Conservation (phyloP, 2,797 vertebrate species). For the Pempheris klunzingeri region DNA sequence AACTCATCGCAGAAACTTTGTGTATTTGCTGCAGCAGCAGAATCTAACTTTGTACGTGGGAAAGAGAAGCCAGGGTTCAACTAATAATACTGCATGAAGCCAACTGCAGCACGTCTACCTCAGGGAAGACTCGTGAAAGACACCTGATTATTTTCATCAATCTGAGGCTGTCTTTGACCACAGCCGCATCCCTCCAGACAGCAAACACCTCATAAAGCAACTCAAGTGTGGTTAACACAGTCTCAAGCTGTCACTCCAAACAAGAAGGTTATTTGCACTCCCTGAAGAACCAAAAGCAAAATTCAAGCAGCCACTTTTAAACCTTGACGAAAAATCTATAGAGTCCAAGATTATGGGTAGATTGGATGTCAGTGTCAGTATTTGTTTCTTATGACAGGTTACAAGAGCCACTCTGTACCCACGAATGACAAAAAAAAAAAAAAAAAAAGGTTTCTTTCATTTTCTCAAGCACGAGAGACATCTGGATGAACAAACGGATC, state of each 20-base stretch:
- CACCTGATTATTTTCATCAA: constrained; percentile 21
- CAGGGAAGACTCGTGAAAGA: constrained; percentile 1
- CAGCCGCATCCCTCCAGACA: constrained; percentile 18
- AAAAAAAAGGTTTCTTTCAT: constrained; percentile 27
- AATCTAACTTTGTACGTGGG: constrained; percentile 28
- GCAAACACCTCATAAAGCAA: constrained; percentile 20
- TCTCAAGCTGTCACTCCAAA: constrained; percentile 54
- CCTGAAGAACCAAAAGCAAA: constrained; percentile 43
- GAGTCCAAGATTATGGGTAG: constrained; percentile 45
- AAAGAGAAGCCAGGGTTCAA: constrained; percentile 18
- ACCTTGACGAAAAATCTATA: constrained; percentile 65
- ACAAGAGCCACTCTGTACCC: constrained; percentile 13
- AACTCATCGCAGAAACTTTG: constrained; percentile 33
- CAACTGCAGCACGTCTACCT: constrained; percentile 7
- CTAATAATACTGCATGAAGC: not conserved
- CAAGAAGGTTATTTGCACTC: constrained; percentile 49
- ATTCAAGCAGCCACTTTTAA: constrained; percentile 54
- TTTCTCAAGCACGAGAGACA: constrained; percentile 15
- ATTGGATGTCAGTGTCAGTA: constrained; percentile 47
- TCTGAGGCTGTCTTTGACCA: constrained; percentile 17
- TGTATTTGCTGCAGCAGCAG: constrained; percentile 21
- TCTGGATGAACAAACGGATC: constrained; percentile 41
- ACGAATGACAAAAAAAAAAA: constrained; percentile 22
- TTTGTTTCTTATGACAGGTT: constrained; percentile 59
- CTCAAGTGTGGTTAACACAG: constrained; percentile 38